A percentile compares a stretch with the other conserved stretches of the same genome.
phyloP scores from a whole-genome alignment of 1,140 invertebrate genomes.

The Trinorchestia longiramus region DNA sequence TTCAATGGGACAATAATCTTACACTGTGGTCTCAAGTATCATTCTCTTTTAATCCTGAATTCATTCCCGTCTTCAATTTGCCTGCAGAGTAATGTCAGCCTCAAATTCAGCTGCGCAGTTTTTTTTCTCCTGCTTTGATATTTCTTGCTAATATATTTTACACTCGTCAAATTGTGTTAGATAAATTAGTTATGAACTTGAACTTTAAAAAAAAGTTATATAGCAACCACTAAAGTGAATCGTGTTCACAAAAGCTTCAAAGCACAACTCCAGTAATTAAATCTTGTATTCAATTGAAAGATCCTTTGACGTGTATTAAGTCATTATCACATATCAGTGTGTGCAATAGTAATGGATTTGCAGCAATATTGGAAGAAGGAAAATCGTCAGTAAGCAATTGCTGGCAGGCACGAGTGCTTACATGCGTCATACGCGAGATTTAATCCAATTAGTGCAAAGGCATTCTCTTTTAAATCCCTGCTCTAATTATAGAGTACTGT shows the following conservation, averaged over 20 bases:
- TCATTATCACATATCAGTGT: not conserved
- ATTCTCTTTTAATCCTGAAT: too few relatives aligned
- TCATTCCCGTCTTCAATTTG: too few relatives aligned
- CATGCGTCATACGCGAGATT: not conserved
- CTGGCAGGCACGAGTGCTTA: not conserved
- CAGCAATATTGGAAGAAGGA: not conserved
- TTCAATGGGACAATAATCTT: too few relatives aligned
- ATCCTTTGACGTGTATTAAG: not conserved
- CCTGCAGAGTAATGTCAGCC: too few relatives aligned
- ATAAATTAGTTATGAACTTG: too few relatives aligned
- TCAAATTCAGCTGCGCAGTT: too few relatives aligned
- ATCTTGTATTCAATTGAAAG: not conserved
- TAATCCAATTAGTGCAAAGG: not conserved
- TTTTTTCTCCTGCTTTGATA: too few relatives aligned
- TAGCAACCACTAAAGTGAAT: not conserved
- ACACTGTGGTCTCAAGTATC: too few relatives aligned
- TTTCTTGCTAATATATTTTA: too few relatives aligned
- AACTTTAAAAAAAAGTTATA: not conserved
- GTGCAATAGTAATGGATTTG: not conserved
- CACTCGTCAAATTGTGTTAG: too few relatives aligned
- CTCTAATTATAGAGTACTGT: not conserved
- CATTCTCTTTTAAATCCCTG: not conserved
- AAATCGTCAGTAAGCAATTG: too few relatives aligned
- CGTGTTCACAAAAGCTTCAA: not conserved
- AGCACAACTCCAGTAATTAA: not conserved